Evolutionary conservation across 1,140 invertebrate species (phyloP).

Genomic region (Belonocnema kinseyi): DNA sequence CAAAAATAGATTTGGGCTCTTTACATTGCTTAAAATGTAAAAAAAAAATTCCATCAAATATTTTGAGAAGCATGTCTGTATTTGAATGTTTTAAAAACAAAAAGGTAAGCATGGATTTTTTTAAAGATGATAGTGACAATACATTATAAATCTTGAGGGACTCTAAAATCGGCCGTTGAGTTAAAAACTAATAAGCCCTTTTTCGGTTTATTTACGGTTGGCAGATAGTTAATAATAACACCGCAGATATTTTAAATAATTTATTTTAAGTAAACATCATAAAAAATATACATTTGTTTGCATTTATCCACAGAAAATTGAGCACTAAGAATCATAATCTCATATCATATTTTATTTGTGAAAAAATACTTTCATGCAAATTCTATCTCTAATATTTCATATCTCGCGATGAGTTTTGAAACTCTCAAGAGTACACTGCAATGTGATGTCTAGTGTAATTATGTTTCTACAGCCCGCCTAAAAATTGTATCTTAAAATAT

Average conservation of each 20-base stretch:
- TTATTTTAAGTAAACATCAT: neutral
- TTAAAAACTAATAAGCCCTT: too few relatives aligned
- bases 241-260: neutral
- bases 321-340: neutral
- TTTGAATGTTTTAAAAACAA: too few relatives aligned
- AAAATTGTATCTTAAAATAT: neutral
- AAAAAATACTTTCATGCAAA: constrained; percentile 3
- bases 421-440: neutral
- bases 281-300: neutral
- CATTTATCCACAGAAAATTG: neutral
- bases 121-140: too few relatives aligned
- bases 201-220: too few relatives aligned
- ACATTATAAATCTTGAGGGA: too few relatives aligned
- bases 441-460: neutral
- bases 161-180: too few relatives aligned
- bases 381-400: neutral
- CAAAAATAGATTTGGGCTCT: too few relatives aligned
- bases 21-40: too few relatives aligned
- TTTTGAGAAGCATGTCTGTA: too few relatives aligned
- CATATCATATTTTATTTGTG: neutral
- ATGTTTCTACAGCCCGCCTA: neutral
- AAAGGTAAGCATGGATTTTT: too few relatives aligned
- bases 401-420: neutral
- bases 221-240: neutral
- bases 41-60: too few relatives aligned